Base-by-base conservation (phyloP, 2,888 invertebrate genomes). In the Panzeria rudis region DNA sequence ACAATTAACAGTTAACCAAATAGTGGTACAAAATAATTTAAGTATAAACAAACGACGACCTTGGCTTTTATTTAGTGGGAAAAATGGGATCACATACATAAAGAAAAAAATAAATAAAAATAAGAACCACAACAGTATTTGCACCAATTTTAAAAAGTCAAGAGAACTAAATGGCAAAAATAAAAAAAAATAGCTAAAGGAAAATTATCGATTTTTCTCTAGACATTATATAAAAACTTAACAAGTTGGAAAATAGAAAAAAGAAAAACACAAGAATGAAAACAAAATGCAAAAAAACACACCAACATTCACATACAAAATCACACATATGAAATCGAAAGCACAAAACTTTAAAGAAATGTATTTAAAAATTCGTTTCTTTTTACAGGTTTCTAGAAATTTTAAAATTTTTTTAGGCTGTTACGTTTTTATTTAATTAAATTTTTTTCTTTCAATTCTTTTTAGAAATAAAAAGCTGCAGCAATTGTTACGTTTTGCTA, bases 131-230 rank as follows among this genome's bases (percentile, higher is more conserved):
- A 62, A 62, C n/a, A 68, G 9, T 13, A 61, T 69, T 61, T 52
- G 13, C 38, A 52, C 6, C n/a, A 72, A 13, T 20, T 17, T 50
- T n/a, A 20, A 50, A 47, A 17, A 20, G 4, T 8, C 13, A 47
- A 15, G 23, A 20, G 59, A 61, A 61, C 44, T 71, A 66, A 15
- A 61, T 32, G 32, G 11, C n/a, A 72, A 59, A 2, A 64, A 7
- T 35, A 72, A n/a, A n/a, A n/a, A n/a, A n/a, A n/a, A n/a, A 50
- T 41, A 29, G 11, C 25, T 11, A 71, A 79, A 62, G 38, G 61
- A 83, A 76, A 25, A 50, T 52, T 76, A 84, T 84, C 66, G 80
- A 84, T 84, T 84, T 76, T 76, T 80, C 76, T 72, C 62, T 35
- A 72, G 25, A 35, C 20, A 61, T 84, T 84, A 84, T 72, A 66